Evolutionary conservation across 1,140 invertebrate species (phyloP).

Genomic region (Leptopilina clavipes): DNA sequence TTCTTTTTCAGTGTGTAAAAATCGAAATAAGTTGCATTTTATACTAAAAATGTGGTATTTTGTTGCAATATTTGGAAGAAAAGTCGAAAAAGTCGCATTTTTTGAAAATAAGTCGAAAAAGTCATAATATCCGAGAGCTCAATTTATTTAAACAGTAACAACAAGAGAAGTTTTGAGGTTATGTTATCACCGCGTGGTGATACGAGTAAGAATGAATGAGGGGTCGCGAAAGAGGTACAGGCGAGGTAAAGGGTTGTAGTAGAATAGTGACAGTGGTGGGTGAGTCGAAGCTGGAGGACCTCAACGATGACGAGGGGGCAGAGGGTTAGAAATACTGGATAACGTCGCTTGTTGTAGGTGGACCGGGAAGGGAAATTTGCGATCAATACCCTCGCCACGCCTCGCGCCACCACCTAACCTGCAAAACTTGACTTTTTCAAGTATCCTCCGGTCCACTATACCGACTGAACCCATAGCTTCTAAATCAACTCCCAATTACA

Average conservation of each 20-base stretch:
- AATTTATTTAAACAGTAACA: no score
- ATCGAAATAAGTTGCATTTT: no score
- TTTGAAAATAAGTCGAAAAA: no score
- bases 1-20: no score
- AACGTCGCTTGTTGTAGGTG: conserved; percentile 60
- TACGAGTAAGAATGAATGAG: neutral
- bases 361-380: conserved; percentile 64
- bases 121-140: no score
- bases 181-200: neutral
- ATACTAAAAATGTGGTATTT: no score
- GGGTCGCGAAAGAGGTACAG: conserved; percentile 20
- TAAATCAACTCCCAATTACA: neutral
- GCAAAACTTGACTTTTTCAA: conserved; percentile 64
- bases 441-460: conserved; percentile 41
- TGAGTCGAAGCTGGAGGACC: conserved; percentile 45
- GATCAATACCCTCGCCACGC: conserved; percentile 72
- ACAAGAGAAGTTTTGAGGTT: neutral
- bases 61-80: no score
- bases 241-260: conserved; percentile 42
- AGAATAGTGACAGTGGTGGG: conserved; percentile 38
- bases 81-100: no score
- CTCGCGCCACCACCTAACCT: conserved; percentile 66
- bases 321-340: conserved; percentile 62
- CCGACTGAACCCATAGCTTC: neutral
- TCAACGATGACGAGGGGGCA: conserved; percentile 48